Base-by-base conservation (phyloP, 2,113 vertebrate species). In the Bubalus kerabau region DNA sequence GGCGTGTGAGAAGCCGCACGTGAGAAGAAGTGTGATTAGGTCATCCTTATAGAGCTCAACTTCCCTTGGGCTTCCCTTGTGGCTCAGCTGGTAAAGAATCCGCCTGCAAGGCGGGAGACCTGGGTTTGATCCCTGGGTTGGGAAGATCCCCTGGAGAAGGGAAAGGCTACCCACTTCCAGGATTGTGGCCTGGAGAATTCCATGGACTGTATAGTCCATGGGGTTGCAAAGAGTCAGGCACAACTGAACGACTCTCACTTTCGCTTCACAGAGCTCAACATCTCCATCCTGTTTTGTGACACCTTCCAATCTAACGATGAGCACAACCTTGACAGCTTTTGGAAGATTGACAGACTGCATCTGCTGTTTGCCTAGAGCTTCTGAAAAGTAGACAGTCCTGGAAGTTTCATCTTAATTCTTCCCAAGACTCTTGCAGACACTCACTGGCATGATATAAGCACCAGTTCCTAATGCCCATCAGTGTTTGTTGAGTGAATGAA, bases 381-480 rank as follows among this genome's bases (percentile, higher is more conserved):
- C 32, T 26, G 0, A 28, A 26, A 28, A 32, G n/a, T 2, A 7
- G n/a, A 8, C 21, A 3, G 9, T 28, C 67, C 23, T 26, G 57
- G 48, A 48, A 21, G 32, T 57, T 30, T 8, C 24, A 52, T 46
- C 26, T 10, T 57, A 32, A 50, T 43, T 48, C 40, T 36, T 52
- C 28, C 23, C 3, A 11, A 19, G 83, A 40, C 87, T 23, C 32
- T 28, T 23, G 40, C 14, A 19, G 32, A 13, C 30, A 2, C 67
- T 50, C 67, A 0, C 81, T 6, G 43, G 67, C 1, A 0, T 46
- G 12, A 14, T 6, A 26, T n/a, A 11, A 54, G 54, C 15, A 1
- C 32, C 54, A 1, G 2, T 2, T 28, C 56, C 57, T 36, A 7
- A 19, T 1, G 0, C 2, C 36, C 71, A 3, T 15, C 23, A 0